Evolutionary conservation across 1,140 invertebrate species (phyloP), one percentile per base, ranked within the genome.

Genomic region (Eufriesea mexicana): DNA sequence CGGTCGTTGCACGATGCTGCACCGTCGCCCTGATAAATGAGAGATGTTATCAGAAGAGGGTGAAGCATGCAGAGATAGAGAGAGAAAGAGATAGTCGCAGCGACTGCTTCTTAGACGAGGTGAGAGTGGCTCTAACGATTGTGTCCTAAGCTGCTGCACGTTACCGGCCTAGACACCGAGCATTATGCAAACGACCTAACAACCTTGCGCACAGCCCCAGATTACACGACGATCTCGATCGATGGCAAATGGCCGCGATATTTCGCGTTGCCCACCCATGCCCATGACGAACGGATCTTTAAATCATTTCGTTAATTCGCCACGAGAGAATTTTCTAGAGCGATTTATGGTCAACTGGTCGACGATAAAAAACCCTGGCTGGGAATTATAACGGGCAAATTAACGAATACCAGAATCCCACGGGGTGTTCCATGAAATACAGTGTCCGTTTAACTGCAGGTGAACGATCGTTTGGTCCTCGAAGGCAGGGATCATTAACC

Each of bases 31-130:
- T 88, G 86, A 88, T 88, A 88, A 88, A 88, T 88, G 87, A 88
- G 86, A 88, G 86, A 88, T 88, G 86, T 87, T 88, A 88, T 88
- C 86, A 80, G 83, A 49, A 85, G 70, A 85, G 78, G 70, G 72
- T 77, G 72, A 84, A 66, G 57, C 54, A 28, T 35, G 35, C 4
- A 35, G 35, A 4, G 35, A 35, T 4, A 35, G 35, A 35, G 35
- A 35, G 35, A 35, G 35, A 4, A 8, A 49, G 9, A 9, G 75
- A 23, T 66, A 80, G 57, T 68, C 61, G 74, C 86, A 45, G 75
- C 86, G 45, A 88, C 79, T 83, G 83, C 82, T 88, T 85, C 79
- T 79, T 23, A 84, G 49, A 85, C 62, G 61, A 87, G 28, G 49
- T 51, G 55, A 78, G 75, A 88, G 86, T 78, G 47, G 62, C 83